These are phyloP conservation scores for Teleiodes luculella DNA, from an alignment of 2,888 invertebrate genomes.

Conservation along the genomic window DNA sequence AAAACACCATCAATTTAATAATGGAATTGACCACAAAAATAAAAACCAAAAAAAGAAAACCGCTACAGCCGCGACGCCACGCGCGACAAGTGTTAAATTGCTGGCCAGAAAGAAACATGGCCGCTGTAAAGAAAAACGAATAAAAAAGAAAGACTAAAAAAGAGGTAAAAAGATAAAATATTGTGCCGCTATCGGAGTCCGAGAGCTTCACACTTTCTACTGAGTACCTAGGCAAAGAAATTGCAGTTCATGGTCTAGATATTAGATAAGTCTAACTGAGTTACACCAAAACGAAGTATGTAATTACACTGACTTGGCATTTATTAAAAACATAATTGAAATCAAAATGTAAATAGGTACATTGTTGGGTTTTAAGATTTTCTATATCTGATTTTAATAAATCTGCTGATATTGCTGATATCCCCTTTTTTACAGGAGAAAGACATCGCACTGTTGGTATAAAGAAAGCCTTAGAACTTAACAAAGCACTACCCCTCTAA, in stretches of 20 bases:
- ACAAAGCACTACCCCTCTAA: too few relatives aligned
- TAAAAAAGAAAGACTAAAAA: constrained; percentile 28
- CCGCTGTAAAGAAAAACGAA: constrained; percentile 26
- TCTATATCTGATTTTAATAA: too few relatives aligned
- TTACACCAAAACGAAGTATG: background rate
- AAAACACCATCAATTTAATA: constrained; percentile 1
- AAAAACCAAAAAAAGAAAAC: background rate
- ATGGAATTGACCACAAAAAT: background rate
- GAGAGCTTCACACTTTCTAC: constrained; percentile 17
- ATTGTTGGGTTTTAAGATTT: too few relatives aligned
- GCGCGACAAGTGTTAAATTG: constrained; percentile 58
- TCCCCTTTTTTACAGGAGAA: too few relatives aligned
- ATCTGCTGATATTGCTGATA: too few relatives aligned
- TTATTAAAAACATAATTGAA: too few relatives aligned
- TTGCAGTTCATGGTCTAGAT: background rate
- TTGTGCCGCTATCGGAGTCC: constrained; percentile 11
- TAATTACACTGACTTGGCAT: too few relatives aligned
- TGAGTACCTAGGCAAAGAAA: background rate
- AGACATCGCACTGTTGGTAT: too few relatives aligned
- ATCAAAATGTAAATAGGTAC: too few relatives aligned
- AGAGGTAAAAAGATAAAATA: constrained; percentile 22
- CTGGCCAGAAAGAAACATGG: constrained; percentile 31
- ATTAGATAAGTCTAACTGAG: background rate
- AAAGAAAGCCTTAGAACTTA: too few relatives aligned
- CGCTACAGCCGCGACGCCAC: constrained; percentile 44